Percentiles rank a stretch among this genome's conserved stretches.
Conservation (phyloP, 1,140 invertebrate species). For the Campoletis sonorensis region DNA sequence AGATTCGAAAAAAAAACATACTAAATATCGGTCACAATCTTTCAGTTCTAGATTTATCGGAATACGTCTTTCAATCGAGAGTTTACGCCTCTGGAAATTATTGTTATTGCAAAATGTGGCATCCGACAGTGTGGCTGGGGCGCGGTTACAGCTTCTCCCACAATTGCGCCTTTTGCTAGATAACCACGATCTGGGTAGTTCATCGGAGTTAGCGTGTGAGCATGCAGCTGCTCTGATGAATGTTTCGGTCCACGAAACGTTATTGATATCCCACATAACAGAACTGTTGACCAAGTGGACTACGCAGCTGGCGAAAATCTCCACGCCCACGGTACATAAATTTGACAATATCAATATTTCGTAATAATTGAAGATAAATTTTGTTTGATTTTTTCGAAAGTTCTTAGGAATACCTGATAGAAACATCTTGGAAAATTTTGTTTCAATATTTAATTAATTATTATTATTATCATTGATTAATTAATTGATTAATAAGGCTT, state of each 20-base stretch:
- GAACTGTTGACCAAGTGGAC: conserved; percentile 70
- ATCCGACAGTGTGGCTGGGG: conserved; percentile 63
- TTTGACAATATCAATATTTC: conserved; percentile 19
- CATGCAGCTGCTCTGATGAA: conserved; percentile 67
- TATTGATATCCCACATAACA: conserved; percentile 59
- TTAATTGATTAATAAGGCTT: too few species aligned
- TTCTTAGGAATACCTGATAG: too few species aligned
- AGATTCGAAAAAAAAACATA: neutral
- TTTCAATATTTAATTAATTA: too few species aligned
- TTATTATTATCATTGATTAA: too few species aligned
- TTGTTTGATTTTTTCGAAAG: conserved; percentile 2
- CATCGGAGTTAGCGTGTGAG: conserved; percentile 68
- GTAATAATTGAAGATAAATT: too few species aligned
- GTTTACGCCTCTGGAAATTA: conserved; percentile 68
- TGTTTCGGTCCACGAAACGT: conserved; percentile 57
- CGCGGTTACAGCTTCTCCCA: conserved; percentile 60
- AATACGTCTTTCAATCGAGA: conserved; percentile 67
- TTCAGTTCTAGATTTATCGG: conserved; percentile 54
- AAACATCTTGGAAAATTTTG: too few species aligned
- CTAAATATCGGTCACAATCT: conserved; percentile 25
- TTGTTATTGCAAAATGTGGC: conserved; percentile 63
- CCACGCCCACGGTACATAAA: conserved; percentile 63
- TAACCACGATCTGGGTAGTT: conserved; percentile 64
- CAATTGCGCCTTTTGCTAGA: conserved; percentile 65
- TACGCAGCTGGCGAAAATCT: conserved; percentile 63